A percentile compares a stretch with the other conserved stretches of the same genome.
Evolutionary conservation across 2,797 vertebrate species (phyloP).

Genomic region (Crocodylus rhombifer): DNA sequence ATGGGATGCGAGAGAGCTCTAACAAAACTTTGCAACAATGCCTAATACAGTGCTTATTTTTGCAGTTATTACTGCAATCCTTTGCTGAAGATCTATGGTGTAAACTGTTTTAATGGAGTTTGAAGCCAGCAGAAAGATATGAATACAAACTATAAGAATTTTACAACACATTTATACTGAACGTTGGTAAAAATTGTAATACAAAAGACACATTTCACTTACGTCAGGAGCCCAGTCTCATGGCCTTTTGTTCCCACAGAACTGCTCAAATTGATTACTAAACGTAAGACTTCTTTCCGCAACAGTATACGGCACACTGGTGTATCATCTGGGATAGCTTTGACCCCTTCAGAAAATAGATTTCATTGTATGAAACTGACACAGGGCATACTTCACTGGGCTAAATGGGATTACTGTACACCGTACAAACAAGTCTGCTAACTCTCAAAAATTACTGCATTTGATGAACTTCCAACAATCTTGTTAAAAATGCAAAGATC

Average conservation of each 20-base stretch:
- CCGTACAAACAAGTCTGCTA: fast-evolving
- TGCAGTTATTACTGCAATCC: background rate
- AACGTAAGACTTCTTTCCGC: conserved; percentile 95
- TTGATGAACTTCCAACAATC: background rate
- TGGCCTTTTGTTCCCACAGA: conserved; percentile 98
- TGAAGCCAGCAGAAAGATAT: background rate
- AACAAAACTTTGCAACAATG: background rate
- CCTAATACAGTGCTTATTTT: background rate
- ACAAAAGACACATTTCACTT: conserved; percentile 71
- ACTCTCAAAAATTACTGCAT: background rate
- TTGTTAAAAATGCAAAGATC: background rate
- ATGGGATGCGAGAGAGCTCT: background rate
- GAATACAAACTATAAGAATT: background rate
- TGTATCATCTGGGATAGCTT: conserved; percentile 94
- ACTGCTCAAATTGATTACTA: conserved; percentile 97
- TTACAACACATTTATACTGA: background rate
- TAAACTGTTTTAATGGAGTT: background rate
- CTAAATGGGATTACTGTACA: background rate
- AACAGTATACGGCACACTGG: conserved; percentile 94
- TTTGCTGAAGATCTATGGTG: background rate
- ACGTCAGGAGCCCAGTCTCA: conserved; percentile 98
- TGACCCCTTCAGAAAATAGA: conserved; percentile 85
- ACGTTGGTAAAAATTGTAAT: background rate
- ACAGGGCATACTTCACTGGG: background rate
- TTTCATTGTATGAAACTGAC: background rate